Evolutionary conservation across 2,797 vertebrate genomes (phyloP).

Genomic region (Fundulus diaphanus): DNA sequence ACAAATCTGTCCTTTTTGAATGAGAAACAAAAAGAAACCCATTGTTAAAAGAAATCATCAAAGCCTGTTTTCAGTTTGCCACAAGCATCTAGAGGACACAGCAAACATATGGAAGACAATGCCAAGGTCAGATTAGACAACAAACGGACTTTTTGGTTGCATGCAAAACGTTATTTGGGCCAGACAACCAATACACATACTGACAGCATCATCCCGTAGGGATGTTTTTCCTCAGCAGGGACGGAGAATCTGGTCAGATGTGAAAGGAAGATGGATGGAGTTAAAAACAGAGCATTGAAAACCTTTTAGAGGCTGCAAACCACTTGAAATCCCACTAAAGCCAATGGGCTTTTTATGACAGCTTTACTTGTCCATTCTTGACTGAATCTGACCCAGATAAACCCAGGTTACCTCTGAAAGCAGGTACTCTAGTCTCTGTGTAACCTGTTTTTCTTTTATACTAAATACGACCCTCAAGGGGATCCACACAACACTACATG

Average conservation of each 20-base stretch:
- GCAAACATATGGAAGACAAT: background rate
- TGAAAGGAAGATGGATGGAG: constrained; percentile 1
- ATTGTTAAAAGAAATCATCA: background rate
- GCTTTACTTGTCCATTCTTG: background rate
- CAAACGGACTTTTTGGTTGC: background rate
- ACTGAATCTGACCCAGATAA: constrained; percentile 20
- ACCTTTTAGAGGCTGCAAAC: background rate
- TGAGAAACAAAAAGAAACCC: no score
- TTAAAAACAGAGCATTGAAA: constrained; percentile 1
- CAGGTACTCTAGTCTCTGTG: background rate
- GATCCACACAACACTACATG: background rate
- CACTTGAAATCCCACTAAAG: background rate
- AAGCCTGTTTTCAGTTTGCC: background rate
- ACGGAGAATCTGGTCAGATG: background rate
- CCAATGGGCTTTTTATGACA: background rate
- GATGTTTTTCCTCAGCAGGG: background rate
- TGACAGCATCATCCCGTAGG: background rate
- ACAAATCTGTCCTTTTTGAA: no score
- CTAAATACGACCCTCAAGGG: constrained; percentile 8
- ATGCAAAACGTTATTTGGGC: background rate
- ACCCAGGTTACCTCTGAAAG: constrained; percentile 10
- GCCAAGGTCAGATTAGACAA: background rate
- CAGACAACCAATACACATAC: background rate
- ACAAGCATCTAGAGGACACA: background rate
- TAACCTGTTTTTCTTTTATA: constrained; percentile 18